Conservation (phyloP, 2,797 vertebrate genomes). For the Monodelphis domestica region DNA sequence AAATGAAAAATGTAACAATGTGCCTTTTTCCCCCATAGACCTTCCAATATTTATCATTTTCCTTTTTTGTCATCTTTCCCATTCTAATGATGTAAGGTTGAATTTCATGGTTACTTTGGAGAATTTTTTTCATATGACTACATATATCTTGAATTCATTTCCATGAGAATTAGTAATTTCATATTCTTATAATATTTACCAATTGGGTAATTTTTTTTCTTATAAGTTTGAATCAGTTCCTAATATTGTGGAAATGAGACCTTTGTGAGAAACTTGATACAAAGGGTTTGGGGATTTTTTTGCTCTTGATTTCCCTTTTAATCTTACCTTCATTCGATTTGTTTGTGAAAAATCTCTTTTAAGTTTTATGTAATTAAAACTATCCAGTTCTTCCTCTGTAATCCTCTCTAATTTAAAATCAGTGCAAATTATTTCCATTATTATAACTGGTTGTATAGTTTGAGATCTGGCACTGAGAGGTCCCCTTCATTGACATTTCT, state of each 20-base stretch:
- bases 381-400: slow-evolving; percentile 1
- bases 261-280: neutral
- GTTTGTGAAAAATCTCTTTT: neutral
- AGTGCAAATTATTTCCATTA: slow-evolving; percentile 26
- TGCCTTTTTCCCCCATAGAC: neutral
- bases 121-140: neutral
- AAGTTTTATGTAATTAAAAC: slow-evolving; percentile 8
- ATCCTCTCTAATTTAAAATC: slow-evolving; percentile 17
- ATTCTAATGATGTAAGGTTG: neutral
- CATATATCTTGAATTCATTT: too few relatives aligned
- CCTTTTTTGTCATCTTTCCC: neutral
- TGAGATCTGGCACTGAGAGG: neutral
- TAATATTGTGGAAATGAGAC: neutral
- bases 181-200: neutral
- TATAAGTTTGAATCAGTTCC: neutral
- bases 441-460: neutral
- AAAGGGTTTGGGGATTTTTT: neutral
- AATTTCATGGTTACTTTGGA: neutral
- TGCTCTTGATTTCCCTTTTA: neutral
- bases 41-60: neutral
- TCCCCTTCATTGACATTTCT: neutral
- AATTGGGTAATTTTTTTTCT: neutral
- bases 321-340: neutral
- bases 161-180: too few relatives aligned
- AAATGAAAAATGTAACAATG: neutral